Base-by-base conservation (phyloP, 1,140 invertebrate genomes). In the Stenopsyche tienmushanensis region DNA sequence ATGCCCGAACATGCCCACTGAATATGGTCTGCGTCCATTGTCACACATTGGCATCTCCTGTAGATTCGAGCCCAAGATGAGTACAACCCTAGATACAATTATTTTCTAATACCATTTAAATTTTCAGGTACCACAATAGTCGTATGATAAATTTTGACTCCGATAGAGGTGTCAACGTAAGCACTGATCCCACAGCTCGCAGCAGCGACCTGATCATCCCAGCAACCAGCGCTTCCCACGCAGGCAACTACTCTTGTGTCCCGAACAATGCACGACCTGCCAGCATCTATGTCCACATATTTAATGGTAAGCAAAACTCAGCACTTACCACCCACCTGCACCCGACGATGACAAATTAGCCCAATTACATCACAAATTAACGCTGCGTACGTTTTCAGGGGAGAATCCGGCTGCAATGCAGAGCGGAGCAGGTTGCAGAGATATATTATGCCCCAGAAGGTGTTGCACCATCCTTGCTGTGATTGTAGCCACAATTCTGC, bases 141-240 rank as follows among this genome's bases (percentile, higher is more conserved):
- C 85, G 90, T 55, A 93, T 94, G 90, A 92, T 94, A 72, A 94
- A 93, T 81, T 94, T 92, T 76, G 92, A 94, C 78, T 81, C 84
- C 47, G 89, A 91, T 73, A 84, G 88, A 57, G 91, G 90, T 29
- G 88, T 92, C 70, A 93, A 92, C 72, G 91, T 92, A 13, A 91
- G 87, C 44, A 88, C 88, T 1, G 86, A 90, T 39, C 72, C 78
- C 0, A 75, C 73, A 1, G 75, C 76, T 65, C 67, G 80, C 5
- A 72, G 79, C 1, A 80, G 78, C 0, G 80, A 80, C 62, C 74
- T 81, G 24, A 73, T 80, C 34, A 81, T 81, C 9, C 78, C 78
- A 8, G 75, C 77, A 0, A 76, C 78, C 3, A 76, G 75, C 26
- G 75, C 75, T 5, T 70, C 75, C 0, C 91, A 95, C 71, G 91